Conservation (phyloP, 2,113 vertebrate species). For the Mirounga angustirostris region DNA sequence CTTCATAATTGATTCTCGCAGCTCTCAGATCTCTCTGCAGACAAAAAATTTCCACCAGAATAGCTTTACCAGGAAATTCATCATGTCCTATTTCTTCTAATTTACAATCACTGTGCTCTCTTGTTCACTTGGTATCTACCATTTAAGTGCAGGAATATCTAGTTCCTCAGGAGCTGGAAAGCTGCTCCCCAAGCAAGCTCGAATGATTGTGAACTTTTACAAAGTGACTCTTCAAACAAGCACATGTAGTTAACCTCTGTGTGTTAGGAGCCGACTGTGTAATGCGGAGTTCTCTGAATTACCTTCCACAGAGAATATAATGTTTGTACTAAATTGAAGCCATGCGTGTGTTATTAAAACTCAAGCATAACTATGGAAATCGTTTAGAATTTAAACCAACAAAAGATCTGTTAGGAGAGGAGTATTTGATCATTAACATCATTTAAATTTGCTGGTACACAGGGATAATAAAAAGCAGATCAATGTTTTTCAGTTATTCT, state of each 20-base stretch:
- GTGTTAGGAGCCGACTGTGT: background rate
- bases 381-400: background rate
- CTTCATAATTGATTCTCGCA: background rate
- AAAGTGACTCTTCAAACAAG: slow-evolving; percentile 16
- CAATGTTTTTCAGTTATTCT: background rate
- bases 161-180: background rate
- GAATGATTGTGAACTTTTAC: background rate
- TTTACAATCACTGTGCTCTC: background rate
- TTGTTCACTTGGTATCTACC: background rate
- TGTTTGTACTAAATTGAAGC: slow-evolving; percentile 24
- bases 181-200: background rate
- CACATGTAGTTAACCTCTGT: background rate
- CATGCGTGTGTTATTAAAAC: slow-evolving; percentile 30
- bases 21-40: slow-evolving; percentile 10
- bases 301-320: background rate
- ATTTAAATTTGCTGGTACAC: background rate
- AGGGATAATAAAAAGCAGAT: background rate
- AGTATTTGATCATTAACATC: background rate
- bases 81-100: background rate
- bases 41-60: slow-evolving; percentile 7
- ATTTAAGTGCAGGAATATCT: background rate
- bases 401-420: background rate
- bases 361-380: background rate
- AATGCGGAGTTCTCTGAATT: slow-evolving; percentile 35
- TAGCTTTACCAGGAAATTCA: slow-evolving; percentile 39